These are phyloP conservation scores for Pagetopsis macropterus DNA, from an alignment of 2,797 vertebrate genomes.

Conservation along the genomic window DNA sequence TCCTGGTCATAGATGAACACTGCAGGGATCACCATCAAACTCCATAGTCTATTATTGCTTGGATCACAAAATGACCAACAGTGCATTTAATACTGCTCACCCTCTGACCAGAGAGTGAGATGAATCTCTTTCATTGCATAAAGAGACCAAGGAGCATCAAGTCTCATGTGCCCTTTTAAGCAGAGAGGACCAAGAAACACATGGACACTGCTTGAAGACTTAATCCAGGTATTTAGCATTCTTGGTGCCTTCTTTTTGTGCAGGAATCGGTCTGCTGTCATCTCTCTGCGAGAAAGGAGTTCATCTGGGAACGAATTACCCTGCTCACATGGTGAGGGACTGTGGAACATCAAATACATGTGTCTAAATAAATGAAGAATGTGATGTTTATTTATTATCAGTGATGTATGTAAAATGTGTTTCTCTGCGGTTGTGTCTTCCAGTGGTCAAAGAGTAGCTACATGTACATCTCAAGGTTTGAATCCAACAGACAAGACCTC, in stretches of 20 bases:
- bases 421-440: slow-evolving; percentile 13
- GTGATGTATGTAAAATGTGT: not conserved
- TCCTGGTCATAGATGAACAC: too few relatives aligned
- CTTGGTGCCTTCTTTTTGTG: not conserved
- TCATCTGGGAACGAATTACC: slow-evolving; percentile 70
- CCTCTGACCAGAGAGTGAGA: too few relatives aligned
- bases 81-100: too few relatives aligned
- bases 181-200: not conserved
- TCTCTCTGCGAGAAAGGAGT: slow-evolving; percentile 68
- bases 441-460: slow-evolving; percentile 81
- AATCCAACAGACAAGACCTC: slow-evolving; percentile 73
- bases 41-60: too few relatives aligned
- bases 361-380: not conserved
- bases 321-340: slow-evolving; percentile 66
- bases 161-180: too few relatives aligned
- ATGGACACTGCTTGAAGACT: not conserved
- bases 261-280: slow-evolving; percentile 68
- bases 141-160: too few relatives aligned
- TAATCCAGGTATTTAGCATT: not conserved
- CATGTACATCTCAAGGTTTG: slow-evolving; percentile 73
- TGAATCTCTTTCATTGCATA: too few relatives aligned
- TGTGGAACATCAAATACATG: fast-evolving
- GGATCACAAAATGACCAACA: too few relatives aligned
- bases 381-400: not conserved
- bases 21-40: too few relatives aligned